phyloP scores from a whole-genome alignment of 2,797 vertebrate genomes.

The Pristis pectinata region DNA sequence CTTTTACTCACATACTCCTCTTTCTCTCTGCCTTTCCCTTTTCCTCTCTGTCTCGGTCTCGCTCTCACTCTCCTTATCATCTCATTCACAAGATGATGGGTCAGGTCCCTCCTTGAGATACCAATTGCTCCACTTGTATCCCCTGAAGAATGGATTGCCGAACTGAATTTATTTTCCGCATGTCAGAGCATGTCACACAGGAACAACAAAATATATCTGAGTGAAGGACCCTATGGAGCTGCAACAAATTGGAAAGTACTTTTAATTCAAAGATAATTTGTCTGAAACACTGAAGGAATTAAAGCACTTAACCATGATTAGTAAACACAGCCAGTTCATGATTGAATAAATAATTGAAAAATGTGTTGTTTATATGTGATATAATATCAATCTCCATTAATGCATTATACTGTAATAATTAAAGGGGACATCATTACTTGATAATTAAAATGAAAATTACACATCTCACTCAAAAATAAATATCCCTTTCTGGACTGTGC shows the following conservation, averaged over 20 bases:
- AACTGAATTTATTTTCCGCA: background rate
- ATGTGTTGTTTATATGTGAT: background rate
- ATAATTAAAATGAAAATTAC: constrained; percentile 1
- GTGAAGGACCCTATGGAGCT: background rate
- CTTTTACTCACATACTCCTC: background rate
- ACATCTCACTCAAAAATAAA: background rate
- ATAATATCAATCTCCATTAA: background rate
- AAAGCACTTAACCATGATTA: background rate
- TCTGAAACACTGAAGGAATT: constrained; percentile 17
- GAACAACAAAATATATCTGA: background rate
- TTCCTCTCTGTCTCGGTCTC: background rate
- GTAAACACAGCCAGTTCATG: background rate
- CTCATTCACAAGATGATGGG: background rate
- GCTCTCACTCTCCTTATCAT: background rate
- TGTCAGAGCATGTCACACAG: background rate
- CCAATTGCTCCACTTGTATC: background rate
- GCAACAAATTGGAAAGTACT: background rate
- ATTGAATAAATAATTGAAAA: constrained; percentile 4
- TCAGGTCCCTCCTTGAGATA: background rate
- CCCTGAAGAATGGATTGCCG: background rate
- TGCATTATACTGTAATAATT: background rate
- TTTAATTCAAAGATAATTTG: constrained; percentile 16
- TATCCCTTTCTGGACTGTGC: background rate
- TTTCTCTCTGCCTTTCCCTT: background rate
- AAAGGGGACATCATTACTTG: constrained; percentile 14